Evolutionary conservation across 2,113 vertebrate species (phyloP), one percentile per base, ranked within the genome.

Genomic region (Dicrurus megarhynchus): DNA sequence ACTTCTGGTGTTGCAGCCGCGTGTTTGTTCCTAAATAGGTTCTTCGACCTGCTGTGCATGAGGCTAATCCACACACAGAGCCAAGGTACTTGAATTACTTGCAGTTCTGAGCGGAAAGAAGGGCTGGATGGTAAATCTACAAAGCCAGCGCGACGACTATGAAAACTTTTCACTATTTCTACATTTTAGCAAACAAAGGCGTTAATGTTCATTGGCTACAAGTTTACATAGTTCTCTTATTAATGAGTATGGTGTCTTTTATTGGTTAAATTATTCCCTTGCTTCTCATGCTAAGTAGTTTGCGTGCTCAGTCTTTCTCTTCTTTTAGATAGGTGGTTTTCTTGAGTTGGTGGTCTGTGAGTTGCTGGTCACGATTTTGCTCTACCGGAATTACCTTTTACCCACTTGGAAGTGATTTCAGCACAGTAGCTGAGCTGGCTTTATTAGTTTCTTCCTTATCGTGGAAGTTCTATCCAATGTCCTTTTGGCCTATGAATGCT

Each of bases 281-380:
- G 11, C 10, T 69, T 63, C 10, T 42, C 16, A 5, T 53, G 20
- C 20, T 24, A 30, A 41, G 30, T 39, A 32, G 21, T 17, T 18
- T 35, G 13, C 0, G 0, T 83, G 47, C 15, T 42, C 2, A 8
- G 24, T 27, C 24, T 76, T 69, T 60, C 33, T 20, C 23, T 41
- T 35, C 21, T 35, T 55, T 41, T 61, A 16, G 21, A 10, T 32
- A 4, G 11, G 21, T 69, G 8, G 7, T 59, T 60, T 60, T 67
- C 33, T 46, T 75, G 53, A 32, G 16, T 7, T 30, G 35, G 15
- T 71, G 17, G 7, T 50, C 11, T 49, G 0, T 49, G 37, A 50
- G 26, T 37, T 67, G 11, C 17, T 69, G 27, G 15, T 60, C 35
- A 35, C 0, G 4, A 28, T 77, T 49, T 61, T 24, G 7, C 12